Evolutionary conservation across 53 echinoderm and acorn worm genomes (phyloP).

Genomic region (Holothuria scabra): DNA sequence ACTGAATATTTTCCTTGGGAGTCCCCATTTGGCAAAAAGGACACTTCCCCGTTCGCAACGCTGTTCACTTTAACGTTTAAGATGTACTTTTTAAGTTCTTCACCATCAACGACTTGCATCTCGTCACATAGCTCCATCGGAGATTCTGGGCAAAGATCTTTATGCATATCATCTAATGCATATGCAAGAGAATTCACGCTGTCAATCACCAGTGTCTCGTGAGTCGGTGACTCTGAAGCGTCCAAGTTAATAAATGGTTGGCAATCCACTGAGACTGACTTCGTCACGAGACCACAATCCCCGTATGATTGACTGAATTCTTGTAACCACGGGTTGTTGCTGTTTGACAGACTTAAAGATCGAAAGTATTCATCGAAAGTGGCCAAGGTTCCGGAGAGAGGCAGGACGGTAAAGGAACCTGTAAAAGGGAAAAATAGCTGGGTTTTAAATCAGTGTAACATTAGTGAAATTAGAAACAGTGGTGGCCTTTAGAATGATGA

Average conservation of each 20-base stretch:
- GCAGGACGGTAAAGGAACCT: conserved; percentile 86
- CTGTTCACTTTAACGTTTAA: conserved; percentile 62
- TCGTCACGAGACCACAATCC: conserved; percentile 18
- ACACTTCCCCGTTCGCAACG: conserved; percentile 73
- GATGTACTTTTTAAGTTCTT: conserved; percentile 54
- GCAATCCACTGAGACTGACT: not conserved
- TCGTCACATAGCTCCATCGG: conserved; percentile 55
- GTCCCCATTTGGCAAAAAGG: conserved; percentile 72
- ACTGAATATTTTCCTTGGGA: conserved; percentile 75
- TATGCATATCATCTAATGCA: conserved; percentile 75
- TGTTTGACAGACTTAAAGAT: conserved; percentile 51
- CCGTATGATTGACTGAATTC: conserved; percentile 71
- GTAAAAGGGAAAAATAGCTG: conserved; percentile 21
- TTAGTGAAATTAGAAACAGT: too few relatives aligned
- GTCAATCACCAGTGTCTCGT: conserved; percentile 93
- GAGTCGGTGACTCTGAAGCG: conserved; percentile 59
- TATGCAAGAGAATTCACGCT: conserved; percentile 77
- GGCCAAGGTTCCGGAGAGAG: conserved; percentile 58
- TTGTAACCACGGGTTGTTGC: conserved; percentile 76
- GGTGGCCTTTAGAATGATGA: too few relatives aligned
- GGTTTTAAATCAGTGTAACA: not conserved
- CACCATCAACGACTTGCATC: conserved; percentile 62
- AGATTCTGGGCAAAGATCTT: conserved; percentile 58
- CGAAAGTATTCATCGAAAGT: conserved; percentile 79
- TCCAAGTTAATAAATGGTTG: conserved; percentile 45